phyloP scores from a whole-genome alignment of 1,140 invertebrate species.

The Drosophila gunungcola region DNA sequence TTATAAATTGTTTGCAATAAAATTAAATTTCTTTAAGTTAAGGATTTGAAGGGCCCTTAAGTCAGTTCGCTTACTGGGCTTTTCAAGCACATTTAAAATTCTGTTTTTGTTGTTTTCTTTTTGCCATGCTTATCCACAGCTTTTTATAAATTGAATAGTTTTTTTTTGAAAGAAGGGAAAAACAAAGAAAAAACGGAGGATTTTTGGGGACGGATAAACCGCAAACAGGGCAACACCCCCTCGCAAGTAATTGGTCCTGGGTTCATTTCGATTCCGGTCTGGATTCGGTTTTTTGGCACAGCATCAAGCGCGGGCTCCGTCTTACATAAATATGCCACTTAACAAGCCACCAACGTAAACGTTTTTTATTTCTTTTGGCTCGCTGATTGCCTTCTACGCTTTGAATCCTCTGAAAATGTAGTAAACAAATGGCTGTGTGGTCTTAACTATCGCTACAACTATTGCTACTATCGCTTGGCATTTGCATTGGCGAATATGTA shows the following conservation, averaged over 20 bases:
- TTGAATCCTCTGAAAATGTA: background rate
- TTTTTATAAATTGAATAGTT: conserved; percentile 44
- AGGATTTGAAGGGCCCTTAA: background rate
- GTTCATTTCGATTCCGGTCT: conserved; percentile 54
- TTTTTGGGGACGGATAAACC: conserved; percentile 31
- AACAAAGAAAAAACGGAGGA: conserved; percentile 13
- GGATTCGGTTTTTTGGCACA: conserved; percentile 53
- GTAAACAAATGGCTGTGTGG: conserved; percentile 38
- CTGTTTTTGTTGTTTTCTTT: conserved; percentile 14
- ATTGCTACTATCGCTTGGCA: conserved; percentile 9
- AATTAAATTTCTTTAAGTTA: conserved; percentile 2
- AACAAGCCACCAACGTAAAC: conserved; percentile 61
- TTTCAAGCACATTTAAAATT: conserved; percentile 2
- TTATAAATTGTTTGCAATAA: background rate
- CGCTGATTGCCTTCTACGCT: conserved; percentile 37
- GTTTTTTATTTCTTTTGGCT: conserved; percentile 45
- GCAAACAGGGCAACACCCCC: conserved; percentile 34
- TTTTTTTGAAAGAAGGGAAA: conserved; percentile 34
- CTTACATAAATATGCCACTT: conserved; percentile 77
- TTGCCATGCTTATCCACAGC: conserved; percentile 19
- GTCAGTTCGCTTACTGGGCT: background rate
- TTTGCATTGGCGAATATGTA: conserved; percentile 27
- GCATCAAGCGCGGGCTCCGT: conserved; percentile 39
- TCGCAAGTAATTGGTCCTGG: conserved; percentile 64
- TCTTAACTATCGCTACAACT: conserved; percentile 25